Conservation (phyloP, 2,113 vertebrate genomes). For the Mormyrus lacerda region DNA sequence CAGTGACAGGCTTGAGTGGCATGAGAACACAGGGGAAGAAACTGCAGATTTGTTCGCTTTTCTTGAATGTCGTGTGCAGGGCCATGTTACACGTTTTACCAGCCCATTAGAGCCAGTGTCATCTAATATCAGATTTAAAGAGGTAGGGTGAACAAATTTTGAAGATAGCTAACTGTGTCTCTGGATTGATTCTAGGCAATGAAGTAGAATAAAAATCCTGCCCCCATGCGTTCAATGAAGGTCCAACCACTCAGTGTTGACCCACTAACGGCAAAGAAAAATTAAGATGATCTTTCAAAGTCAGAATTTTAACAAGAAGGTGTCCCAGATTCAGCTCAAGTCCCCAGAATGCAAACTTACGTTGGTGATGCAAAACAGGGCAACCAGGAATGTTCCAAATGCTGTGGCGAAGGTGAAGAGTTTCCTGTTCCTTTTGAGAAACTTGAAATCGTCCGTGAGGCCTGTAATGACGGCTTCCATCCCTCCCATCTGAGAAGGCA, state of each 20-base stretch:
- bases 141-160: neutral
- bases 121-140: neutral
- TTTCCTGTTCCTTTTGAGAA: constrained; percentile 87
- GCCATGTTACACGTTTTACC: neutral
- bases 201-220: neutral
- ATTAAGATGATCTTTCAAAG: neutral
- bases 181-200: neutral
- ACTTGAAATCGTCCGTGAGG: constrained; percentile 85
- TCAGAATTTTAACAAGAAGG: neutral
- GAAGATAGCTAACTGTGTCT: neutral
- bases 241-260: neutral
- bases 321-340: neutral
- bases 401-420: constrained; percentile 81
- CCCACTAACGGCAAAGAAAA: neutral
- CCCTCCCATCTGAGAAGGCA: constrained; percentile 80
- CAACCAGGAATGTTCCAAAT: constrained; percentile 81
- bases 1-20: neutral
- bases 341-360: constrained; percentile 58
- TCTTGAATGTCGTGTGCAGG: neutral
- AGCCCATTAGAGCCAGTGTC: neutral
- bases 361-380: constrained; percentile 86
- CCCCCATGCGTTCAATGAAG: neutral
- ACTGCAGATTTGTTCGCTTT: neutral
- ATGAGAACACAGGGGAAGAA: neutral
- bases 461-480: constrained; percentile 98